Conservation (phyloP, 2,888 invertebrate species). For the Idaea biselata region DNA sequence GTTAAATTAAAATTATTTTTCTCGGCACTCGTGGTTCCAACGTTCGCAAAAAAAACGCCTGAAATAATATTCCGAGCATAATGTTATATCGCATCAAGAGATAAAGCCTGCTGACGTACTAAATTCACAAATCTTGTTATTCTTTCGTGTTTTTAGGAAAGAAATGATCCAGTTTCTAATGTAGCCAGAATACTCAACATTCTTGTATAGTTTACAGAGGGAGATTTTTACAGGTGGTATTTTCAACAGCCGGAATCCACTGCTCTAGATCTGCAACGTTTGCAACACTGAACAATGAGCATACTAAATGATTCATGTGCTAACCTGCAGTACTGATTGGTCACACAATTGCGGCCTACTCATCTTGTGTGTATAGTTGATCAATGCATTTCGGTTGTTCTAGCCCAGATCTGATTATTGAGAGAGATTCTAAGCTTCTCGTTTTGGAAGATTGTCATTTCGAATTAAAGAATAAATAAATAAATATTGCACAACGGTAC, state of each 20-base stretch:
- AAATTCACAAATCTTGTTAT: not conserved
- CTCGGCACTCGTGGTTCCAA: not conserved
- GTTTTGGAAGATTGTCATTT: too few relatives aligned
- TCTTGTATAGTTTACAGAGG: not conserved
- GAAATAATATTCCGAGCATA: not conserved
- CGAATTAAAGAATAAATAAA: too few relatives aligned
- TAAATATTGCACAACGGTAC: too few relatives aligned
- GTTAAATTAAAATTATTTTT: not conserved
- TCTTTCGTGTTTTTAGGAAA: not conserved
- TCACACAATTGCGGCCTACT: not conserved
- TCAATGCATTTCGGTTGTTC: not conserved
- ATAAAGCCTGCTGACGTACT: not conserved
- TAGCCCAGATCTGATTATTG: not conserved
- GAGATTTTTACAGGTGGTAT: too few relatives aligned
- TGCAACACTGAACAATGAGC: not conserved
- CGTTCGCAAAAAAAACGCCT: not conserved
- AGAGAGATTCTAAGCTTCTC: too few relatives aligned
- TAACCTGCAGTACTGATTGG: not conserved
- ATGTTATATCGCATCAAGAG: conserved; percentile 1
- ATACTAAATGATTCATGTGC: not conserved
- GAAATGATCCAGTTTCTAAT: not conserved
- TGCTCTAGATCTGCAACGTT: not conserved
- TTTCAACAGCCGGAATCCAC: not conserved
- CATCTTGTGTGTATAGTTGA: not conserved
- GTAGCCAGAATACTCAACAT: not conserved